These are phyloP conservation scores for Rambutsinella grinnellia DNA, from an alignment of 2,888 invertebrate species.

Conservation along the genomic window DNA sequence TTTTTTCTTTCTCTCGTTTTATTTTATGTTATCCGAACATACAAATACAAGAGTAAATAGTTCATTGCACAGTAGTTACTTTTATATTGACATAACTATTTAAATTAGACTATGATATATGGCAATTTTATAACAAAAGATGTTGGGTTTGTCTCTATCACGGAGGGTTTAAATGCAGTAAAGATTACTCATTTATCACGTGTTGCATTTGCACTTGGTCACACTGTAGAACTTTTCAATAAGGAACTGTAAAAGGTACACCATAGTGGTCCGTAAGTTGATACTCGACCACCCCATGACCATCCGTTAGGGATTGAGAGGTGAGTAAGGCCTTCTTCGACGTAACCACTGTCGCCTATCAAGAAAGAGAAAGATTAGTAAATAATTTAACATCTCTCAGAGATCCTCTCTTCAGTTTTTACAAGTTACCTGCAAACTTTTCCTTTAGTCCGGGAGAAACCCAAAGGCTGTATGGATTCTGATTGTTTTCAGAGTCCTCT, in stretches of 20 bases:
- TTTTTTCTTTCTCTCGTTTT: no score
- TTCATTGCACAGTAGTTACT: no score
- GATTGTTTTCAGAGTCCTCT: constrained; percentile 31
- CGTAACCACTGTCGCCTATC: constrained; percentile 72
- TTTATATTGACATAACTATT: no score
- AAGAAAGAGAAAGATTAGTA: background rate
- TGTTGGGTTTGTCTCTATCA: background rate
- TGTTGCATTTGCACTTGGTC: no score
- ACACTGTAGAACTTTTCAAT: background rate
- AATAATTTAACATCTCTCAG: no score
- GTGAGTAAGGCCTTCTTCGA: constrained; percentile 80
- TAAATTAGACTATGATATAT: no score
- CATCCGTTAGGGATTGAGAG: constrained; percentile 86
- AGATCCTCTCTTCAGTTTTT: no score
- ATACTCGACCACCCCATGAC: constrained; percentile 85
- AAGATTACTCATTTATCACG: no score
- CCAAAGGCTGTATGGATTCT: constrained; percentile 59
- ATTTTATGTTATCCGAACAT: no score
- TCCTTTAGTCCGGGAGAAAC: constrained; percentile 55
- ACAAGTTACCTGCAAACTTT: constrained; percentile 57
- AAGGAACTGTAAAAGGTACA: constrained; percentile 74
- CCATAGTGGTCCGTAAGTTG: constrained; percentile 83
- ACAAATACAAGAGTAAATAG: no score
- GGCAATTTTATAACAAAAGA: background rate
- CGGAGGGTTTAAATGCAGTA: background rate